Evolutionary conservation across 2,797 vertebrate species (phyloP).

Genomic region (Hippopotamyrus pictus): DNA sequence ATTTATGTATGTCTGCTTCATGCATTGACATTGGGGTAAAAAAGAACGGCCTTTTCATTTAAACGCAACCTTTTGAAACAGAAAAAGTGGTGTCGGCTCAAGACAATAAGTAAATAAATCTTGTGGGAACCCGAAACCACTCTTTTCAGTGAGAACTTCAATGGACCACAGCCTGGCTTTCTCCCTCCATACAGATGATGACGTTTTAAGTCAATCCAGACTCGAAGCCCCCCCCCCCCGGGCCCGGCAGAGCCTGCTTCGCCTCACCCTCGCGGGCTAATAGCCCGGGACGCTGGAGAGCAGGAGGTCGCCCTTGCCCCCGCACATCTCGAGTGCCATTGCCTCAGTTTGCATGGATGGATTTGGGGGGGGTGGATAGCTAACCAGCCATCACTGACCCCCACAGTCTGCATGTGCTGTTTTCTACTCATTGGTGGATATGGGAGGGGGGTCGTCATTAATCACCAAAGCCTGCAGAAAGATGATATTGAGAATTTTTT

Average conservation of each 20-base stretch:
- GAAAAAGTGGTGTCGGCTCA: slow-evolving; percentile 58
- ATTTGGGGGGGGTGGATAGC: slow-evolving; percentile 19
- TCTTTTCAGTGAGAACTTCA: slow-evolving; percentile 66
- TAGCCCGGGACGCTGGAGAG: slow-evolving; percentile 38
- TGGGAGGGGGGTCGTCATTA: slow-evolving; percentile 34
- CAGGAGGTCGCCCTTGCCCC: slow-evolving; percentile 33
- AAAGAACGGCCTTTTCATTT: slow-evolving; percentile 52
- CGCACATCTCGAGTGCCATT: slow-evolving; percentile 23
- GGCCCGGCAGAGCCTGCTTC: background rate
- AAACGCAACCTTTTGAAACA: slow-evolving; percentile 54
- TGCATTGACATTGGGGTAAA: slow-evolving; percentile 55
- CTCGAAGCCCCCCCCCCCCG: slow-evolving; percentile 32
- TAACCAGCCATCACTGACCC: background rate
- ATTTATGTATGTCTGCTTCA: slow-evolving; percentile 55
- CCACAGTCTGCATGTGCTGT: slow-evolving; percentile 25
- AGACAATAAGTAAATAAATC: slow-evolving; percentile 64
- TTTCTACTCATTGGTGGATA: slow-evolving; percentile 27
- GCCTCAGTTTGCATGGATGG: slow-evolving; percentile 28
- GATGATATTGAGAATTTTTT: slow-evolving; percentile 34
- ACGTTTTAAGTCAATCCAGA: slow-evolving; percentile 69
- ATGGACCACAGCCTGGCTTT: slow-evolving; percentile 53
- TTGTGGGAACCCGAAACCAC: slow-evolving; percentile 59
- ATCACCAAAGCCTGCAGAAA: slow-evolving; percentile 35
- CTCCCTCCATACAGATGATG: slow-evolving; percentile 52
- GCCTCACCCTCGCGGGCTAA: slow-evolving; percentile 31